Percentiles rank a stretch among this genome's conserved stretches.
These are phyloP conservation scores for Pica pica DNA, from an alignment of 2,113 vertebrate genomes.

Conservation along the genomic window DNA sequence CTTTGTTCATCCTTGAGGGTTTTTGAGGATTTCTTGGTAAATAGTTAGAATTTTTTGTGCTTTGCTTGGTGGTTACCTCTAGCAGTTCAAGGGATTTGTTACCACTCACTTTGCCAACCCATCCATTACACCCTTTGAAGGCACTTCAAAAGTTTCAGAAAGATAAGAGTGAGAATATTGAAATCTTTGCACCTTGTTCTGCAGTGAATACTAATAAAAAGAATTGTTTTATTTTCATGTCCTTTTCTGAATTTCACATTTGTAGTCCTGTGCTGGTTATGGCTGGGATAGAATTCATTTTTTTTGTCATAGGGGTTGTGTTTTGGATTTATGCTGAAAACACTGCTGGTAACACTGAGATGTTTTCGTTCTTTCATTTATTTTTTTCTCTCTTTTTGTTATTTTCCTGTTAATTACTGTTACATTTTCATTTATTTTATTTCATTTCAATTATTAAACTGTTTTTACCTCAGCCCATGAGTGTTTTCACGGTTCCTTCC, in stretches of 20 bases:
- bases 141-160: neutral
- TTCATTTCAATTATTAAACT: neutral
- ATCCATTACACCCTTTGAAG: neutral
- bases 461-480: neutral
- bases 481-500: neutral
- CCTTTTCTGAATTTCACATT: neutral
- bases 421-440: neutral
- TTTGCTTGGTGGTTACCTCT: neutral
- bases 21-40: neutral
- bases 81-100: neutral
- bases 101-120: neutral
- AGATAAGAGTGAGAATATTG: neutral
- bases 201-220: neutral
- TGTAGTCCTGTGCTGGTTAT: neutral
- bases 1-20: neutral
- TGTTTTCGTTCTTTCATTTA: neutral
- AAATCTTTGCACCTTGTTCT: neutral
- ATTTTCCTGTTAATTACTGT: neutral
- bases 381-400: neutral
- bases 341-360: neutral
- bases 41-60: neutral
- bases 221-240: neutral
- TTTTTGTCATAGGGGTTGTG: fast-evolving
- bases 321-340: neutral
- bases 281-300: neutral